Evolutionary conservation across 2,888 invertebrate genomes (phyloP), one percentile per base, ranked within the genome.

Genomic region (Odontothrips loti): DNA sequence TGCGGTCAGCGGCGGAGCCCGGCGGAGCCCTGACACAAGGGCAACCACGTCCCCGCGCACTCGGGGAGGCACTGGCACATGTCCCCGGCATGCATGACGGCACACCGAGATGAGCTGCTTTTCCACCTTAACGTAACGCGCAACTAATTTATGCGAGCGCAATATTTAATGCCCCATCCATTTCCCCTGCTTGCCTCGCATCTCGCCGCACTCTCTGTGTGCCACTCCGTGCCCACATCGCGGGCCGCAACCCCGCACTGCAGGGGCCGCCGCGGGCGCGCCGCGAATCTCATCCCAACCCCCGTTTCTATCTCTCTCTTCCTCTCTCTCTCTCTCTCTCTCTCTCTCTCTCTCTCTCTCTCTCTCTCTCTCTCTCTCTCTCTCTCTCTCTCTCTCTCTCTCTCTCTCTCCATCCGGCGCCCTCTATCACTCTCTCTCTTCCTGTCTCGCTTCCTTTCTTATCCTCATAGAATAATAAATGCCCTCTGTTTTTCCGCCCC

Each of bases 381-480:
- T 27, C 68, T 23, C 27, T 27, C 34, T 43, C n/a, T n/a, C 3
- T 43, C 34, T 43, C 34, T 43, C 34, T 43, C 34, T 43, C 34
- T 43, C 34, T 43, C 34, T 43, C 34, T 43, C 34, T 43, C 34
- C 6, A 2, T 43, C 34, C 6, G 3, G 2, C 34, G 2, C 34
- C 6, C 34, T 43, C 34, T 43, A 2, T 68, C 68, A 27, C 27
- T 10, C 23, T 75, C 68, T 58, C 68, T 75, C 23, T 23, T 27
- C 23, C 4, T 23, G n/a, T 23, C 23, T 20, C 68, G 15, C 68
- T 75, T 75, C 68, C 68, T 23, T 75, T 27, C 34, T 43, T 43
- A 43, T 43, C 27, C 68, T 75, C 68, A 27, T 75, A 75, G 68
- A 75, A 75, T 75, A 75, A 75, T 75, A 75, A 75, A 75, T 75